Evolutionary conservation across 53 echinoderm and acorn worm genomes (phyloP).

Genomic region (Holothuria scabra): DNA sequence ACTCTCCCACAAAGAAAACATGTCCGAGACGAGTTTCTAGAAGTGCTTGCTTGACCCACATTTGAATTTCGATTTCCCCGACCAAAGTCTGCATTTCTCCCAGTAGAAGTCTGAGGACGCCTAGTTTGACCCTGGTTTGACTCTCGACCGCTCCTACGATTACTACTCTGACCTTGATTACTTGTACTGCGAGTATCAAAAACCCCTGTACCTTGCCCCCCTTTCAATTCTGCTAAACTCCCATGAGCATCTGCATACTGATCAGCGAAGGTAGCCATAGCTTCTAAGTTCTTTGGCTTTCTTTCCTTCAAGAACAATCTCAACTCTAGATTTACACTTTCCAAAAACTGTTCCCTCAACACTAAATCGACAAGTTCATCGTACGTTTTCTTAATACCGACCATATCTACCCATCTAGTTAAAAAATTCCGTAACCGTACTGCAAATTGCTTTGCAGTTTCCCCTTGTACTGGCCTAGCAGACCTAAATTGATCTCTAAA

Average conservation of each 20-base stretch:
- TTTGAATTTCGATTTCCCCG: not conserved
- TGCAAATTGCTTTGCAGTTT: no score
- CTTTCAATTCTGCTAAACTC: not conserved
- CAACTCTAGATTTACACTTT: no score
- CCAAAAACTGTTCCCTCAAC: slow-evolving; percentile 27
- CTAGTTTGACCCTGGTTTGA: not conserved
- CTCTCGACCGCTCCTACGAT: not conserved
- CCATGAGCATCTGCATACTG: slow-evolving; percentile 14
- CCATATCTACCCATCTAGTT: no score
- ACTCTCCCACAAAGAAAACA: not conserved
- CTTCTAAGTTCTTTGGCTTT: not conserved
- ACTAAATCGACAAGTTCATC: not conserved
- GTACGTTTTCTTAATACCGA: no score
- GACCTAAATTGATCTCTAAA: no score
- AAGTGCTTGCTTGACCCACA: not conserved
- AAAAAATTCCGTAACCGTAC: no score
- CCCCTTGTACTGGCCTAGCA: no score
- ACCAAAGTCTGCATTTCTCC: not conserved
- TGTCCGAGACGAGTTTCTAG: not conserved
- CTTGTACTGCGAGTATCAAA: no score
- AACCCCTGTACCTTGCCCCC: no score
- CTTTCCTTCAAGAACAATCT: not conserved
- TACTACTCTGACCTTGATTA: not conserved
- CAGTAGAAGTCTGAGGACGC: not conserved
- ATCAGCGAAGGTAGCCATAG: not conserved